Evolutionary conservation across 2,113 vertebrate species (phyloP).

Genomic region (Recurvirostra avosetta): DNA sequence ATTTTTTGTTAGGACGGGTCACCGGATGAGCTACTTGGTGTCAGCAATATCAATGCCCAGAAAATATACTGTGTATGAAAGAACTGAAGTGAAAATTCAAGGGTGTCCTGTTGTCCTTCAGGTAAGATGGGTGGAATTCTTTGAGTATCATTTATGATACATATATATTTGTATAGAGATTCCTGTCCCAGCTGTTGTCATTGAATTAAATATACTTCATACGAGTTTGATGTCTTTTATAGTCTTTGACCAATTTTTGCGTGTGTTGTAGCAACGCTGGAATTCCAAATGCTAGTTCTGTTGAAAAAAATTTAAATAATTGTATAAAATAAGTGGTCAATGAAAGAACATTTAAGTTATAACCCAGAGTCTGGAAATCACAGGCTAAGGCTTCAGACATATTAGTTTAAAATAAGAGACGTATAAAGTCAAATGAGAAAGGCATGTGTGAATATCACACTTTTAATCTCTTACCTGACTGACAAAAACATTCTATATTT

Average conservation of each 20-base stretch:
- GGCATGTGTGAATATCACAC: not conserved
- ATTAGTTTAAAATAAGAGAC: not conserved
- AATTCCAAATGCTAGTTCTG: not conserved
- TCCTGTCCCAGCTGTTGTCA: not conserved
- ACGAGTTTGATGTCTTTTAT: not conserved
- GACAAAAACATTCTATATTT: not conserved
- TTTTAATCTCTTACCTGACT: not conserved
- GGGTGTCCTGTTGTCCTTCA: constrained; percentile 42
- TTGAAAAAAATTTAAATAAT: not conserved
- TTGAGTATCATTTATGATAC: not conserved
- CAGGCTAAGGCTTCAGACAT: not conserved
- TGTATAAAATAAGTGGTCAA: not conserved
- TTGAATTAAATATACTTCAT: not conserved
- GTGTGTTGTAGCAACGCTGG: not conserved
- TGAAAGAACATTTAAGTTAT: not conserved
- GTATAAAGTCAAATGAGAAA: not conserved
- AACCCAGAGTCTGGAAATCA: not conserved
- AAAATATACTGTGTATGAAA: not conserved
- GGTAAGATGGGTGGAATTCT: constrained; percentile 37
- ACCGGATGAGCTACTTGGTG: constrained; percentile 36
- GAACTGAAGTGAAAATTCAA: not conserved
- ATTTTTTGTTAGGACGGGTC: constrained; percentile 51
- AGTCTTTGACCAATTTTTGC: not conserved
- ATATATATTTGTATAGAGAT: not conserved
- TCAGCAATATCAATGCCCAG: constrained; percentile 47